Evolutionary conservation across 2,113 vertebrate species (phyloP), one percentile per base, ranked within the genome.

Genomic region (Scytalopus superciliaris): DNA sequence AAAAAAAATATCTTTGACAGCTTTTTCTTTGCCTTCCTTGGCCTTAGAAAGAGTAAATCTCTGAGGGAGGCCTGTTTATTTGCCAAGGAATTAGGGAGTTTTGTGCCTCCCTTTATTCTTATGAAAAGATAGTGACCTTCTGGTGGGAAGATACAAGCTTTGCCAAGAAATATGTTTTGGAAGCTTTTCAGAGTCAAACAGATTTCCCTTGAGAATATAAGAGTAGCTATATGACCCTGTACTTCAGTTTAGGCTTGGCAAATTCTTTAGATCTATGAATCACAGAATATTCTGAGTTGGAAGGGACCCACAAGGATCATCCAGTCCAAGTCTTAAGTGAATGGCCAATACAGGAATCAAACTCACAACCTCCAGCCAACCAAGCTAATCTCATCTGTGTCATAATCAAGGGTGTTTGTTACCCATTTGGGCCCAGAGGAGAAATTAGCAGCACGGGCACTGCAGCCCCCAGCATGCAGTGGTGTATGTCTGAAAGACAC

Each of bases 151-250:
- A 92, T 84, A 31, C 64, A 87, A 72, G 60, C 13, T 18, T 84
- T 91, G 80, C 56, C 93, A 94, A 95, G 72, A 90, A 96, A 78
- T 70, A 84, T 24, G 8, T 84, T 90, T 89, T 84, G 79, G 76
- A 90, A 67, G 27, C 2, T 81, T 76, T 89, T 79, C 86, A 84
- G 40, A 63, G 69, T 35, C 84, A 84, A 83, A 90, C 14, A 84
- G 57, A 84, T 30, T 82, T 90, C 73, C 52, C 40, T 39, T 25
- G 40, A 69, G 80, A 93, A 82, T 72, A 85, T 73, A 91, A 78
- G 91, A 23, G 57, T 79, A 68, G 66, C 53, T 89, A 19, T 37
- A 52, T 12, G 8, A 78, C 68, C 47, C 80, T 53, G 69, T 33
- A 37, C 64, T 87, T 89, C 62, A 92, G 66, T 68, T 91, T 75